Conservation (phyloP, 2,113 vertebrate genomes). For the Strigops habroptila region DNA sequence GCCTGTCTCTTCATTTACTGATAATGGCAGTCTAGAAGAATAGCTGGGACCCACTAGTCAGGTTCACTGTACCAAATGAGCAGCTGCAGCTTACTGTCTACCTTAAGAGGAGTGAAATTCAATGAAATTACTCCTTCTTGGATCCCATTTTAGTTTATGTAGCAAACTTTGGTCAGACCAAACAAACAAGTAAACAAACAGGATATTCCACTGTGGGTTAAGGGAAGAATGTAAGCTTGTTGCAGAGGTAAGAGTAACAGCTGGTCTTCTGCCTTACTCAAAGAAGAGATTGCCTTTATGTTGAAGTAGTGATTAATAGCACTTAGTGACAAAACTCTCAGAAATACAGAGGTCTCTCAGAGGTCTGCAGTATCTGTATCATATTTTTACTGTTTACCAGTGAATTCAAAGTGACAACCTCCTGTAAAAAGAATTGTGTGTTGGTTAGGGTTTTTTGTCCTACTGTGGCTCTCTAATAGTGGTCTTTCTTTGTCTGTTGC, state of each 20-base stretch:
- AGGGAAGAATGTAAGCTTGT: not conserved
- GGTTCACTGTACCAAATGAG: not conserved
- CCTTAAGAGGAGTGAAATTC: not conserved
- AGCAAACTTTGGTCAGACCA: not conserved
- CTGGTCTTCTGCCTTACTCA: not conserved
- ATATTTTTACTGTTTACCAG: not conserved
- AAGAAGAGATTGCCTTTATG: not conserved
- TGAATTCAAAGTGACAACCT: not conserved
- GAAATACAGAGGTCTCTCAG: not conserved
- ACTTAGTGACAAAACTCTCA: not conserved
- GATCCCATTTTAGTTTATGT: not conserved
- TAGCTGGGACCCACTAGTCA: not conserved
- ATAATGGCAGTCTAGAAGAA: not conserved
- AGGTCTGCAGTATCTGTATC: not conserved
- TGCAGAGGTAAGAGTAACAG: not conserved
- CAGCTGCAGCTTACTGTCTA: not conserved
- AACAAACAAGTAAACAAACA: not conserved
- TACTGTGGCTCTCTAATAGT: not conserved
- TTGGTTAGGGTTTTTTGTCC: not conserved
- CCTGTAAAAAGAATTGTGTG: accelerated
- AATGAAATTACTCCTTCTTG: not conserved
- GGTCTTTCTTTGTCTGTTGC: not conserved
- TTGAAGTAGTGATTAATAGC: not conserved
- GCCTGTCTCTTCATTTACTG: not conserved
- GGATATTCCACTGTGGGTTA: not conserved